Percentiles rank a stretch among this genome's conserved stretches.
Conservation (phyloP, 2,113 vertebrate species). For the Bungarus multicinctus region DNA sequence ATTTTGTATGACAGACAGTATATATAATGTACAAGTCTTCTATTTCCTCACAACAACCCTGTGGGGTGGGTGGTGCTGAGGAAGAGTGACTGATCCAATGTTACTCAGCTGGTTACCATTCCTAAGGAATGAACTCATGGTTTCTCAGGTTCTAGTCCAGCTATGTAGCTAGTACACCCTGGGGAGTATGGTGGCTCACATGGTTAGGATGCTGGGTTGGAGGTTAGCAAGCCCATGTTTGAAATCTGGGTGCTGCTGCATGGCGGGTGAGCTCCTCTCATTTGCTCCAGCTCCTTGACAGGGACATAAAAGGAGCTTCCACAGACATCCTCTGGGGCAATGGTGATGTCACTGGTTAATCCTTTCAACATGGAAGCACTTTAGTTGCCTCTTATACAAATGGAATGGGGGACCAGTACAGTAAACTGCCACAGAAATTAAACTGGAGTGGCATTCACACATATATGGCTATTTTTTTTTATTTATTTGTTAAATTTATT, state of each 20-base stretch:
- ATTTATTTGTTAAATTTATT: neutral
- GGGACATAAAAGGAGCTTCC: neutral
- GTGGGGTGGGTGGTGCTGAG: neutral
- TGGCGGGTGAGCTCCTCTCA: neutral
- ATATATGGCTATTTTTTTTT: neutral
- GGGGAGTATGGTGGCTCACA: neutral
- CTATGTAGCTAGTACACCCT: neutral
- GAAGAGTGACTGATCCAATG: neutral
- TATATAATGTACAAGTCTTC: neutral
- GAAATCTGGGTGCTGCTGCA: neutral
- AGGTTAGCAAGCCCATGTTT: neutral
- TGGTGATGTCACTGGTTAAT: neutral
- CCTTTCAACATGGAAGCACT: neutral
- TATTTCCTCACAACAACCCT: neutral
- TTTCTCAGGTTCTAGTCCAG: neutral
- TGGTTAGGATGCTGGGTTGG: neutral
- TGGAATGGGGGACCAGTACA: neutral
- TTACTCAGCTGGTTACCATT: neutral
- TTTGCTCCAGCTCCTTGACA: neutral
- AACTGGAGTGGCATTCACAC: neutral
- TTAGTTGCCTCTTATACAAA: neutral
- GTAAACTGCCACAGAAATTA: neutral
- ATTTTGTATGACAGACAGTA: neutral
- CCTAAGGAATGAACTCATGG: neutral
- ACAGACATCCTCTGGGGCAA: no score